Evolutionary conservation across 2,113 vertebrate species (phyloP).

Genomic region (Bothrops jararaca): DNA sequence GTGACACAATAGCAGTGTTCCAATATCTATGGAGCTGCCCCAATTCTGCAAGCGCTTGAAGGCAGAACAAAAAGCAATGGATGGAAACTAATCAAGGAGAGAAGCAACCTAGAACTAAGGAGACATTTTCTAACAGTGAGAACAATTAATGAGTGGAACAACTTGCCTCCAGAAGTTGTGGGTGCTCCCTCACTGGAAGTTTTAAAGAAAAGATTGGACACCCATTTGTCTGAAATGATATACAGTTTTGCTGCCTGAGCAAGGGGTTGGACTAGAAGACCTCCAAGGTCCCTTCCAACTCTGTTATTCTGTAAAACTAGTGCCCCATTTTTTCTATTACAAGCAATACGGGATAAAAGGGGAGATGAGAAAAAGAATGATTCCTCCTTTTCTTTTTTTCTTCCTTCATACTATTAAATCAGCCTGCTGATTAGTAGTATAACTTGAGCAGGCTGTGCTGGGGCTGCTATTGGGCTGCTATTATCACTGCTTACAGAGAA

Average conservation of each 20-base stretch:
- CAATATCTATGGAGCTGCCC: background rate
- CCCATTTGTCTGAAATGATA: background rate
- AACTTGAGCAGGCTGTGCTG: background rate
- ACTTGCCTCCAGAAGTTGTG: background rate
- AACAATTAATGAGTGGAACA: background rate
- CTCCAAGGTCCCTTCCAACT: background rate
- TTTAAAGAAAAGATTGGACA: background rate
- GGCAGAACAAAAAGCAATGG: background rate
- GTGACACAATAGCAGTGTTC: background rate
- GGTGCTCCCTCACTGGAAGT: background rate
- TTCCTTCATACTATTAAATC: background rate
- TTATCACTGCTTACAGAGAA: background rate
- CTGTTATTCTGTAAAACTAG: background rate
- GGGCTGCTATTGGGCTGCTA: background rate
- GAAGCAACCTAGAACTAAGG: background rate
- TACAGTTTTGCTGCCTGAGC: background rate
- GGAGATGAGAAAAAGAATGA: background rate
- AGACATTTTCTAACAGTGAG: background rate
- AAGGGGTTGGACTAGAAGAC: background rate
- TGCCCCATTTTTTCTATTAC: background rate
- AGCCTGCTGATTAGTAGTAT: background rate
- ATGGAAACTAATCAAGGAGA: background rate
- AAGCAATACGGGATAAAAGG: background rate
- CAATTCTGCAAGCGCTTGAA: background rate
- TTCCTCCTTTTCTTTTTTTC: background rate